Conservation (phyloP, 1,140 invertebrate genomes). For the Eueides isabella region DNA sequence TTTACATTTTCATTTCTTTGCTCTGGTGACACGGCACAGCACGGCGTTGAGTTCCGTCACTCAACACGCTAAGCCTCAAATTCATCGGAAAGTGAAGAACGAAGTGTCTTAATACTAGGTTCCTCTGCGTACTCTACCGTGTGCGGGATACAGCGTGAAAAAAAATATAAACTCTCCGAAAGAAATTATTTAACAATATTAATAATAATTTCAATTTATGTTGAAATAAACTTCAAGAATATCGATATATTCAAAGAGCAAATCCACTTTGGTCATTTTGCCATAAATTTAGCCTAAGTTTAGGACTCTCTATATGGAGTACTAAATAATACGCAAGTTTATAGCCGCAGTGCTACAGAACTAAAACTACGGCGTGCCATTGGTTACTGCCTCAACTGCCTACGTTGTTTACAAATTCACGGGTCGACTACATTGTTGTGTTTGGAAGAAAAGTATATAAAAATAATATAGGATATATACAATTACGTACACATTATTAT, state of each 20-base stretch:
- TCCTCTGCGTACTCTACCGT: too few species aligned
- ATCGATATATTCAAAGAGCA: conserved; percentile 13
- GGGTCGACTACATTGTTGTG: not conserved
- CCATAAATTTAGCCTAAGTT: conserved; percentile 12
- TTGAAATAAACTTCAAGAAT: not conserved
- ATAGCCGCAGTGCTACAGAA: conserved; percentile 8
- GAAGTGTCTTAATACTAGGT: too few species aligned
- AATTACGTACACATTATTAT: too few species aligned
- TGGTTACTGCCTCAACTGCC: not conserved
- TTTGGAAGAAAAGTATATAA: not conserved
- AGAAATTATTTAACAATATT: too few species aligned
- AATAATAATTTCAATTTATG: not conserved
- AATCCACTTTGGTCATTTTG: conserved; percentile 13
- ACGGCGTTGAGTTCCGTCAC: too few species aligned
- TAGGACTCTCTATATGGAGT: conserved; percentile 1
- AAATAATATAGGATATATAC: too few species aligned
- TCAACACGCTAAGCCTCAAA: too few species aligned
- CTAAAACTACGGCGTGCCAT: conserved; percentile 12
- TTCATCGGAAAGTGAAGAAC: too few species aligned
- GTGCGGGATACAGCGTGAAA: too few species aligned
- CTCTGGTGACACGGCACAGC: too few species aligned
- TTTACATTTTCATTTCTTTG: too few species aligned
- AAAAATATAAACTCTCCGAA: too few species aligned
- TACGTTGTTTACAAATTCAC: conserved; percentile 1
- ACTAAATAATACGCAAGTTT: conserved; percentile 19